phyloP scores from a whole-genome alignment of 2,888 invertebrate genomes.

The Luperina testacea region DNA sequence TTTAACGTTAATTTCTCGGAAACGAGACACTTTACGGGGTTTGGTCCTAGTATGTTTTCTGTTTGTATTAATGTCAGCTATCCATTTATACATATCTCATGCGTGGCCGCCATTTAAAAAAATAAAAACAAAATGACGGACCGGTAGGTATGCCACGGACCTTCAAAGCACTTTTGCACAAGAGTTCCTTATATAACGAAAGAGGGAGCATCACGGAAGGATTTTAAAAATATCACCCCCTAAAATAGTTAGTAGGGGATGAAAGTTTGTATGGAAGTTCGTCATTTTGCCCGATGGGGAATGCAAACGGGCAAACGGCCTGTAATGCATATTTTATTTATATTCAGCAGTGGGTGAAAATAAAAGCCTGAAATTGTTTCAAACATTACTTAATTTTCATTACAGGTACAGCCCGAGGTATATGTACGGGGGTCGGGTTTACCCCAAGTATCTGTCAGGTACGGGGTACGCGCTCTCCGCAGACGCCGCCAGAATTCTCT shows the following conservation, averaged over 20 bases:
- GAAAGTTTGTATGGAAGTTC: not conserved
- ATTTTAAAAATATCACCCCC: not conserved
- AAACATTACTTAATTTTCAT: not conserved
- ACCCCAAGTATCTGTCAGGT: constrained; percentile 95
- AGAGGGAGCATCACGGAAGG: no score
- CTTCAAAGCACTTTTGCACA: not conserved
- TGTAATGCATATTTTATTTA: not conserved
- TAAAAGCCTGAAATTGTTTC: not conserved
- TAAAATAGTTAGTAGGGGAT: not conserved
- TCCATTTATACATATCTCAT: no score
- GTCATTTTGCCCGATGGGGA: not conserved
- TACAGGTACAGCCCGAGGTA: constrained; percentile 94
- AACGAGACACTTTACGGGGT: no score
- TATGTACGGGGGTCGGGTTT: constrained; percentile 93
- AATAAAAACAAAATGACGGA: no score
- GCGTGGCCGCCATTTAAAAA: no score
- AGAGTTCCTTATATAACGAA: no score
- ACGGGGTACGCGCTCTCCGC: constrained; percentile 94
- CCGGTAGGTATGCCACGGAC: no score
- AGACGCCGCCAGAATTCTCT: constrained; percentile 92
- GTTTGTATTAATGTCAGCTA: no score
- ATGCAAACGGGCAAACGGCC: not conserved
- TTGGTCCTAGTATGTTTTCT: no score
- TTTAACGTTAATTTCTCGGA: no score
- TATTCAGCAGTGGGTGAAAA: not conserved